phyloP scores from a whole-genome alignment of 2,113 vertebrate genomes.

The Chionis minor region DNA sequence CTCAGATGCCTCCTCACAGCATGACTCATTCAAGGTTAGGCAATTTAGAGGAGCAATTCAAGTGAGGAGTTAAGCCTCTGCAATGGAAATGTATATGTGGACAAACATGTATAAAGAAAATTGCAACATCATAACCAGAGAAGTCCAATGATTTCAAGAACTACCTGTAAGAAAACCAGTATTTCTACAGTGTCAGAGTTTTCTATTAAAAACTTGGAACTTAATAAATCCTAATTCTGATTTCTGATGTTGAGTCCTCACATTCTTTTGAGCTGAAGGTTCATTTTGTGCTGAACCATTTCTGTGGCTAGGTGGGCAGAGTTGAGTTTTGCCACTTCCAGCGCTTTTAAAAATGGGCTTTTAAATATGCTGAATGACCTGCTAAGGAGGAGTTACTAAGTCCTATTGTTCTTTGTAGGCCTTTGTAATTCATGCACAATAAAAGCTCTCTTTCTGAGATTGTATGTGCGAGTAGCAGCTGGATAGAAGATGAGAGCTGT shows the following conservation, averaged over 20 bases:
- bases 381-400: background rate
- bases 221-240: background rate
- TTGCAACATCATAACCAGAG: background rate
- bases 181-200: background rate
- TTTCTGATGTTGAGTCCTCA: background rate
- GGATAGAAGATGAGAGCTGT: constrained; percentile 4
- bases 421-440: background rate
- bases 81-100: background rate
- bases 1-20: background rate
- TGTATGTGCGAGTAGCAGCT: background rate
- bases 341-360: background rate
- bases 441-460: background rate
- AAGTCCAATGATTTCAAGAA: background rate
- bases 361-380: background rate
- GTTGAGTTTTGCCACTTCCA: background rate
- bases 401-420: background rate
- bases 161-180: background rate
- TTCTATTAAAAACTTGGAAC: background rate
- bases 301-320: background rate
- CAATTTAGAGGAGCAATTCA: background rate
- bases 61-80: background rate
- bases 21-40: background rate
- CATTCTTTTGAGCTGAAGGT: background rate
- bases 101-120: background rate
- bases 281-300: background rate